A percentile compares a stretch with the other conserved stretches of the same genome.
Conservation (phyloP, 2,113 vertebrate genomes). For the Xenopus borealis region DNA sequence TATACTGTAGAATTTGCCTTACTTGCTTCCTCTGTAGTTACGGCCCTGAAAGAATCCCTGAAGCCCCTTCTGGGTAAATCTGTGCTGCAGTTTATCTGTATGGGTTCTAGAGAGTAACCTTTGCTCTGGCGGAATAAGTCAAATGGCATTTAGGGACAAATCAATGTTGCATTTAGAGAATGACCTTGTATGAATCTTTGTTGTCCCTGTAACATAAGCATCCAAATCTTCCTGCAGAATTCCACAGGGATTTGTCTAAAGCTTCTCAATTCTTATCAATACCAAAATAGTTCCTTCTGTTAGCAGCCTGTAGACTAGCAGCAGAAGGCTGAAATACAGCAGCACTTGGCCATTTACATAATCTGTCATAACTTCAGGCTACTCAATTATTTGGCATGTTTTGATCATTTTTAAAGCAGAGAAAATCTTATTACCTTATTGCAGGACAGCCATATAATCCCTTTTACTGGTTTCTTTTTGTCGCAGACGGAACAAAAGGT, state of each 20-base stretch:
- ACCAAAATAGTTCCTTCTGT: slow-evolving; percentile 1
- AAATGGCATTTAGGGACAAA: too few species aligned
- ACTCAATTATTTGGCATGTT: slow-evolving; percentile 40
- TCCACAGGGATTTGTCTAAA: background rate
- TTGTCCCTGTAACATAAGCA: too few species aligned
- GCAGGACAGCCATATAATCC: slow-evolving; percentile 13
- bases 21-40: too few species aligned
- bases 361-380: slow-evolving; percentile 41
- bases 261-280: background rate
- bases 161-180: too few species aligned
- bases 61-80: too few species aligned
- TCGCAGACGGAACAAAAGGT: slow-evolving; percentile 16
- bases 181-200: too few species aligned
- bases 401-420: slow-evolving; percentile 17
- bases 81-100: too few species aligned
- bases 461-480: background rate
- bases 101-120: too few species aligned
- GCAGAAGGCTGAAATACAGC: slow-evolving; percentile 33
- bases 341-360: slow-evolving; percentile 23
- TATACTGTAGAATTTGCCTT: too few species aligned
- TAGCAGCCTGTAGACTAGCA: slow-evolving; percentile 26
- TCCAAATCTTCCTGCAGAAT: background rate
- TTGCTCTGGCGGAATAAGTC: too few species aligned
- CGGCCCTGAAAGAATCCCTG: too few species aligned
- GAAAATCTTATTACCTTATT: slow-evolving; percentile 12